These are phyloP conservation scores for Nephrotoma guestfalica DNA, from an alignment of 2,888 invertebrate genomes.

Conservation along the genomic window DNA sequence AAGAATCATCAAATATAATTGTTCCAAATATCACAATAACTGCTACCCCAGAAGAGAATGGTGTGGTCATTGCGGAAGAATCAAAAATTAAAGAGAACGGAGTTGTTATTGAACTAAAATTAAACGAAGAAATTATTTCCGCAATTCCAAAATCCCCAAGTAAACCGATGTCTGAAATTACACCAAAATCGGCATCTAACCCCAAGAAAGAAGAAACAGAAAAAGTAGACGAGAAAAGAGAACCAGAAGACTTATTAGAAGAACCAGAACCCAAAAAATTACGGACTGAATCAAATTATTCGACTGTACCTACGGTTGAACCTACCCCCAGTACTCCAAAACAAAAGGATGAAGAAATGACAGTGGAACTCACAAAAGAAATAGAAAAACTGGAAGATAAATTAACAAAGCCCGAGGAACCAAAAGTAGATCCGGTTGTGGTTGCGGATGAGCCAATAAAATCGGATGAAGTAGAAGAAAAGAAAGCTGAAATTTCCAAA, in stretches of 20 bases:
- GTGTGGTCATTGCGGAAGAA: neutral
- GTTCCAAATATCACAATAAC: neutral
- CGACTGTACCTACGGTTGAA: neutral
- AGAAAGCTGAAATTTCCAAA: neutral
- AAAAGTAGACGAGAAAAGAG: neutral
- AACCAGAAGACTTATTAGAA: neutral
- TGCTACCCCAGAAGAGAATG: neutral
- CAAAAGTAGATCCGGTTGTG: neutral
- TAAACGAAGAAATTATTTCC: neutral
- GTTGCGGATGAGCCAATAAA: neutral
- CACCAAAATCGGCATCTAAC: neutral
- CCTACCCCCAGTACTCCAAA: neutral
- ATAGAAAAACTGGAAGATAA: neutral
- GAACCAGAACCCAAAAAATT: conserved; percentile 1
- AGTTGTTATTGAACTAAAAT: neutral
- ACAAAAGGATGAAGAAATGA: neutral
- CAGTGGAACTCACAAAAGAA: neutral
- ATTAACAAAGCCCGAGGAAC: neutral
- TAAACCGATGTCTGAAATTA: neutral
- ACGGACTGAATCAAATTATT: neutral
- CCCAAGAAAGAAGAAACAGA: neutral
- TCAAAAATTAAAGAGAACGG: neutral
- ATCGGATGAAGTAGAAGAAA: neutral
- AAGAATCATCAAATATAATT: neutral
- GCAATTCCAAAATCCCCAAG: neutral